These are phyloP conservation scores for Electrophaes corylata DNA, from an alignment of 2,888 invertebrate genomes.

Conservation along the genomic window DNA sequence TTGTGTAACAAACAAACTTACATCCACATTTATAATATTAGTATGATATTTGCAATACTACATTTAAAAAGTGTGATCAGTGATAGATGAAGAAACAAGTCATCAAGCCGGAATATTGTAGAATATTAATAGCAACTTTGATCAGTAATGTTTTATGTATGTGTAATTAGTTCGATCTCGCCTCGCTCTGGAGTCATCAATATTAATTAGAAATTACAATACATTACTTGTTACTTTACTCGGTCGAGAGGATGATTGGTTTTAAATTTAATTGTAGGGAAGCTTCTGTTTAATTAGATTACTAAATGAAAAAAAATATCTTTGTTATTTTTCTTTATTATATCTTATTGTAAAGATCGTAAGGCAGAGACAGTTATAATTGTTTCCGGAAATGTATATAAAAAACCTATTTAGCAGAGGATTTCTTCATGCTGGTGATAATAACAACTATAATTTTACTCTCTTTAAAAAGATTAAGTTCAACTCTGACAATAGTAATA, in stretches of 20 bases:
- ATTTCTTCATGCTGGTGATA: too few species aligned
- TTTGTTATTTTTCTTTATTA: background rate
- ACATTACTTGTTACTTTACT: slow-evolving; percentile 31
- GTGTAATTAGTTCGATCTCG: slow-evolving; percentile 39
- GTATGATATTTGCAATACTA: too few species aligned
- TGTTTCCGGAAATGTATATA: too few species aligned
- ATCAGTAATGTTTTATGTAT: slow-evolving; percentile 42
- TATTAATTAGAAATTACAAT: slow-evolving; percentile 40
- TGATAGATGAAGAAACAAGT: slow-evolving; percentile 11
- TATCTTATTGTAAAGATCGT: background rate
- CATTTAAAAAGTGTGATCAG: background rate
- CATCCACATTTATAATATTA: too few species aligned
- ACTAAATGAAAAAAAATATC: background rate
- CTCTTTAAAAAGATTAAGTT: too few species aligned
- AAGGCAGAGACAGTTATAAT: too few species aligned
- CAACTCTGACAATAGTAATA: too few species aligned
- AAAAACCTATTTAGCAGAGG: too few species aligned
- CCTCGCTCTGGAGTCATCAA: slow-evolving; percentile 35
- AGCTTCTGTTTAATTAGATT: slow-evolving; percentile 17
- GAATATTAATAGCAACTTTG: slow-evolving; percentile 32
- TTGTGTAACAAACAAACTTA: too few species aligned
- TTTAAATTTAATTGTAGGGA: slow-evolving; percentile 25
- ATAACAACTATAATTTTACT: too few species aligned
- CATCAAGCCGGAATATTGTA: slow-evolving; percentile 13
- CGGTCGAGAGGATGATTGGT: slow-evolving; percentile 19